phyloP scores from a whole-genome alignment of 2,113 vertebrate genomes.

The Hippocampus guttulatus region DNA sequence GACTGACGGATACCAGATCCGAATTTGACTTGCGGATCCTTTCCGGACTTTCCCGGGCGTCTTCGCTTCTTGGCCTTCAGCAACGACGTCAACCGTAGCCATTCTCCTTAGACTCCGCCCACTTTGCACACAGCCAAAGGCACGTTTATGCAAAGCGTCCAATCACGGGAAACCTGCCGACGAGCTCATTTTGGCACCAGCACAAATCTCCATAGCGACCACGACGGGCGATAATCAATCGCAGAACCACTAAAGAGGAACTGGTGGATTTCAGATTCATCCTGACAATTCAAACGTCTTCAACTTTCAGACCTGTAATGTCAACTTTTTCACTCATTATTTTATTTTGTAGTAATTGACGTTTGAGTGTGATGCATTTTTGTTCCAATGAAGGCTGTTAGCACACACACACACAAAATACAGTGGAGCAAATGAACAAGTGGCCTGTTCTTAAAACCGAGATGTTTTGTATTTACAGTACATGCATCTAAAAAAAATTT shows the following conservation, averaged over 20 bases:
- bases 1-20: slow-evolving; percentile 91
- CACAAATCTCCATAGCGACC: too few species aligned
- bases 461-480: neutral
- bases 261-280: too few species aligned
- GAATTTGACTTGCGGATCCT: slow-evolving; percentile 73
- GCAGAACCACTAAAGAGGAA: too few species aligned
- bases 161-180: too few species aligned
- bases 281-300: too few species aligned
- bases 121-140: neutral
- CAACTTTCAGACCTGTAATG: neutral
- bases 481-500: neutral
- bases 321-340: neutral
- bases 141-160: too few species aligned
- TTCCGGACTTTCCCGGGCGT: neutral
- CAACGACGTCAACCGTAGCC: neutral
- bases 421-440: too few species aligned
- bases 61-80: neutral
- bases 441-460: neutral
- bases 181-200: too few species aligned
- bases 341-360: neutral
- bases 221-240: too few species aligned
- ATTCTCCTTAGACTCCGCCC: neutral
- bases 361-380: neutral
- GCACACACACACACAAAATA: too few species aligned
- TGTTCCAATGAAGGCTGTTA: neutral